Base-by-base conservation (phyloP, 2,888 invertebrate species). In the Clivina fossor region DNA sequence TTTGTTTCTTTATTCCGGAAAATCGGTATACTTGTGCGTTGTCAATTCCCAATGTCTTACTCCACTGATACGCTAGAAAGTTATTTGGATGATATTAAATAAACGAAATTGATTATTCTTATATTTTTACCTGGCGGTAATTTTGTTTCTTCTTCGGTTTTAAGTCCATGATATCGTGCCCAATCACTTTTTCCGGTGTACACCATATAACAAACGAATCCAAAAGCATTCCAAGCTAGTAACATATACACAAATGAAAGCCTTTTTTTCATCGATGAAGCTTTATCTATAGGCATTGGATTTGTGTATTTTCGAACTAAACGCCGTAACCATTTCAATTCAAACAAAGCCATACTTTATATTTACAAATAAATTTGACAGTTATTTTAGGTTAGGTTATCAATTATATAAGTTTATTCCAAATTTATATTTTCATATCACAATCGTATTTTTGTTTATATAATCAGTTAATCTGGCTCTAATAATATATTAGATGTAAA, bases 141-240 rank as follows among this genome's bases (percentile, higher is more conserved):
- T 2, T 71, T 60, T 11, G 72, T 67, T 60, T 85, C 84, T 58
- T 81, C 82, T 40, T 84, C 81, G 4, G 78, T 69, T 69, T 84
- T 84, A 3, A 80, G 70, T 3, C 85, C 86, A 66, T 84, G 78
- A 62, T 79, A 80, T 63, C 80, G 75, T 0, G 85, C 84, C 86
- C 86, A 86, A 68, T 86, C 84, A 3, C 71, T 76, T 66, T 82
- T 84, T 2, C 86, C 86, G 1, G 67, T 71, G 60, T 76, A 82
- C 8, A 77, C 68, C 71, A 76, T 78, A 63, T 83, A 86, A 15
- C 77, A 61, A 2, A 86, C 80, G 13, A 82, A 64, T 7, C 85
- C 87, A 67, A 86, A 83, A 1, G 84, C 84, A 71, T 88, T 83
- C 87, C 87, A 88, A 9, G 84, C 83, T 5, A 83, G n/a, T 35